Evolutionary conservation across 2,113 vertebrate genomes (phyloP), one percentile per base, ranked within the genome.

Genomic region (Menura novaehollandiae): DNA sequence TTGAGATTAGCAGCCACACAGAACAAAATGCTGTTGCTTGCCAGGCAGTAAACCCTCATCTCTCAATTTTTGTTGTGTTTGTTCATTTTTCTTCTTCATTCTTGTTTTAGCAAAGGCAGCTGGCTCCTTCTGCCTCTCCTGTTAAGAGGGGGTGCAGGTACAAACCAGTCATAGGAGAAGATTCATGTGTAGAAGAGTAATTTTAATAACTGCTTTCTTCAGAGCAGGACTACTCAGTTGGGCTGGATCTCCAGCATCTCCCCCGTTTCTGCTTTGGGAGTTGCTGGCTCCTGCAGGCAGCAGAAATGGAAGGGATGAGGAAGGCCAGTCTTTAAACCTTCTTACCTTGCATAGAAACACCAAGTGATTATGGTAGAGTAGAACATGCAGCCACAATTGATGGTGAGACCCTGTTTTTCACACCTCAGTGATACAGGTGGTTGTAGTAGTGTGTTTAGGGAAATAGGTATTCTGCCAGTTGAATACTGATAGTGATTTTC

Each of bases 361-460:
- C 10, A 58, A 0, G 7, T 14, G n/a, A 22, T 73, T 16, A 11
- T 20, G 27, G 10, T 53, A 8, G 28, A 77, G 39, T 5, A 51
- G 49, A 52, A 39, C 11, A 6, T 35, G 23, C 20, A 62, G 3
- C 18, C 46, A 15, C 28, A 43, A 1, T 30, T n/a, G 32, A 27
- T 67, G 30, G 18, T 39, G 32, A 47, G 58, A 19, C 5, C 8
- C 12, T 71, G 17, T 3, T 63, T 52, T 66, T 75, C 37, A 18
- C 39, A 44, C 21, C 53, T 32, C 17, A 55, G 56, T 41, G 22
- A 14, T 7, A 22, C 22, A 52, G 12, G 7, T 26, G 23, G 24
- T 30, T 1, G 1, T 0, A n/a, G 35, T 3, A 13, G 17, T 41
- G 26, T 12, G 0, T 19, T 27, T 75, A 51, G 13, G 43, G 22